Base-by-base conservation (phyloP, 2,888 invertebrate genomes). In the Mythimna loreyi region DNA sequence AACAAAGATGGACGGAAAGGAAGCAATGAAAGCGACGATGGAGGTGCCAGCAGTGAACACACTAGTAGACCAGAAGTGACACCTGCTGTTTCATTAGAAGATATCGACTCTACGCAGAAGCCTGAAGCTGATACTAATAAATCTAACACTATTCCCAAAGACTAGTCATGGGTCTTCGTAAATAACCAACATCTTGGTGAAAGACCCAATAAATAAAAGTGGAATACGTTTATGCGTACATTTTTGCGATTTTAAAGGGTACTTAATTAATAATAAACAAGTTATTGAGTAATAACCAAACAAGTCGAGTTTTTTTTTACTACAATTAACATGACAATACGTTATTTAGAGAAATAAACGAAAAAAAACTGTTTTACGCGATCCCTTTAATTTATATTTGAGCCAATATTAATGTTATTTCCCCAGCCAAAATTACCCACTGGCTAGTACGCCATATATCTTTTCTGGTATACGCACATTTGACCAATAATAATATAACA, bases 1-100 rank as follows among this genome's bases (percentile, higher is more conserved):
- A 89, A 87, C 19, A 91, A 89, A 74, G 86, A 89, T 19, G 84
- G 2, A 49, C 6, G 2, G 23, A 43, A 36, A 28, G 36, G 13
- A 47, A n/a, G 28, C 6, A 55, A 61, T 13, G 57, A 47, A 19
- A 36, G 11, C 11, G 40, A 45, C 11, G 71, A 78, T 6, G 69
- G 28, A 45, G 59, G 43, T 28, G 13, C n/a, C 19, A 13, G 49
- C 19, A 76, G 65, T 55, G 28, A 5, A 13, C 49, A 25, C 9
- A 5, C 0, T 23, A 6, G 9, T 13, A 64, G n/a, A 40, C 8
- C 33, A 36, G 62, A 70, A 45, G 53, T 50, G 1, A 30, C 50
- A 53, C 59, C 65, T n/a, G 55, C 40, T 16, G 21, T 47, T 9
- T 36, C 60, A 13, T 1, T 8, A 4, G 21, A 19, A 16, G 53